phyloP scores from a whole-genome alignment of 2,888 invertebrate genomes.

The Phrixothrix hirtus region DNA sequence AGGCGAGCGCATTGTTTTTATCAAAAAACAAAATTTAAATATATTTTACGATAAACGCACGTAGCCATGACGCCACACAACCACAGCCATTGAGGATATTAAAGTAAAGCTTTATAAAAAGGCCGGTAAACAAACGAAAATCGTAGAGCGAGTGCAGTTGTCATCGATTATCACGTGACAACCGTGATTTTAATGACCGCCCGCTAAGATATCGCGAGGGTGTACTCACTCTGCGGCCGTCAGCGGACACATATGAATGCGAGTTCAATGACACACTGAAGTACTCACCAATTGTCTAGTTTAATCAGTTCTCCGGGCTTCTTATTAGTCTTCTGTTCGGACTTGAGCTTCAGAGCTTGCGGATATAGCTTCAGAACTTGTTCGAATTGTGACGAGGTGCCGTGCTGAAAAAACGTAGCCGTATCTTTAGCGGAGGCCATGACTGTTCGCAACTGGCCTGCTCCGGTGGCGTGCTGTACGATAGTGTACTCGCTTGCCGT shows the following conservation, averaged over 20 bases:
- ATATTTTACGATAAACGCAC: conserved; percentile 21
- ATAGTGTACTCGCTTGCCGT: conserved; percentile 41
- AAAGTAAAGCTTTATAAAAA: conserved; percentile 64
- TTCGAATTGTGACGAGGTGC: conserved; percentile 83
- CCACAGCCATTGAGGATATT: conserved; percentile 44
- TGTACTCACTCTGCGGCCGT: conserved; percentile 57
- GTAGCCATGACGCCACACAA: conserved; percentile 47
- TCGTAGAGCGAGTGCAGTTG: conserved; percentile 62
- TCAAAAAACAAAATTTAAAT: no score
- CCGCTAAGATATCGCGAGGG: conserved; percentile 62
- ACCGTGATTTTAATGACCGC: conserved; percentile 70
- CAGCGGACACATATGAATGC: conserved; percentile 41
- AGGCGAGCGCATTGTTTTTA: no score
- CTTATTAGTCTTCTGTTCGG: conserved; percentile 82
- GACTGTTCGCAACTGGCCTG: conserved; percentile 49
- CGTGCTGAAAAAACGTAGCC: conserved; percentile 91
- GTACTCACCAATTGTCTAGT: conserved; percentile 91
- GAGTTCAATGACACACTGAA: conserved; percentile 45
- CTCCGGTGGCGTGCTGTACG: conserved; percentile 44
- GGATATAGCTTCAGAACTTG: conserved; percentile 90
- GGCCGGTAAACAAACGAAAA: conserved; percentile 43
- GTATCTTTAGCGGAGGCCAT: conserved; percentile 83
- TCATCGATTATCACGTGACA: conserved; percentile 75
- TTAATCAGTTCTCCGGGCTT: conserved; percentile 93
- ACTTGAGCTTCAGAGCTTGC: conserved; percentile 87